A percentile compares a stretch with the other conserved stretches of the same genome.
These are phyloP conservation scores for Carassius carassius DNA, from an alignment of 2,113 vertebrate genomes.

Conservation along the genomic window DNA sequence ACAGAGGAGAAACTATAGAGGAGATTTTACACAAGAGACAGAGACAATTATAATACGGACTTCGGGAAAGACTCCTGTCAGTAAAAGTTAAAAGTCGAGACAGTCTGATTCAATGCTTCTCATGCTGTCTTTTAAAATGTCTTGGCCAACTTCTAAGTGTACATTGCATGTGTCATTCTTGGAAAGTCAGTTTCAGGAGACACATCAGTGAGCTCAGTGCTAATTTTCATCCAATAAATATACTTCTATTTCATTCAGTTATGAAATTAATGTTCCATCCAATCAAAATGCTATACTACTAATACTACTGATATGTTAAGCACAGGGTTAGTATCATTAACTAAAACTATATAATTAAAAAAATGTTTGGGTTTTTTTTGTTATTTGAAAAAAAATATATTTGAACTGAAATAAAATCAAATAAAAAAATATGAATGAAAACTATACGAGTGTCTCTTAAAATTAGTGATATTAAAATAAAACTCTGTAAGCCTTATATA, in stretches of 20 bases:
- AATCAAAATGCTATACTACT: not conserved
- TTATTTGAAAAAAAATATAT: too few relatives aligned
- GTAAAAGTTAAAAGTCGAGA: not conserved
- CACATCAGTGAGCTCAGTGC: not conserved
- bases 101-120: not conserved
- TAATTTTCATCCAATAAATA: not conserved
- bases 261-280: not conserved
- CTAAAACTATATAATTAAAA: too few relatives aligned
- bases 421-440: too few relatives aligned
- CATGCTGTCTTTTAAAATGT: not conserved
- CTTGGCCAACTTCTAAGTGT: not conserved
- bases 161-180: not conserved
- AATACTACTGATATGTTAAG: not conserved
- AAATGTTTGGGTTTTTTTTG: too few relatives aligned
- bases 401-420: not conserved
- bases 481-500: too few relatives aligned
- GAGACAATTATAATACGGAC: not conserved
- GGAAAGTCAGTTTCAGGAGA: not conserved
- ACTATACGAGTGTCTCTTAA: too few relatives aligned
- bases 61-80: not conserved
- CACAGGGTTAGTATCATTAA: too few relatives aligned
- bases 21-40: not conserved
- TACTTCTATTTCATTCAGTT: not conserved
- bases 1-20: conserved; percentile 40
- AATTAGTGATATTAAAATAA: not conserved